Percentiles rank a stretch among this genome's conserved stretches.
These are phyloP conservation scores for Spisula subtruncata DNA, from an alignment of 2,888 invertebrate genomes.

Conservation along the genomic window DNA sequence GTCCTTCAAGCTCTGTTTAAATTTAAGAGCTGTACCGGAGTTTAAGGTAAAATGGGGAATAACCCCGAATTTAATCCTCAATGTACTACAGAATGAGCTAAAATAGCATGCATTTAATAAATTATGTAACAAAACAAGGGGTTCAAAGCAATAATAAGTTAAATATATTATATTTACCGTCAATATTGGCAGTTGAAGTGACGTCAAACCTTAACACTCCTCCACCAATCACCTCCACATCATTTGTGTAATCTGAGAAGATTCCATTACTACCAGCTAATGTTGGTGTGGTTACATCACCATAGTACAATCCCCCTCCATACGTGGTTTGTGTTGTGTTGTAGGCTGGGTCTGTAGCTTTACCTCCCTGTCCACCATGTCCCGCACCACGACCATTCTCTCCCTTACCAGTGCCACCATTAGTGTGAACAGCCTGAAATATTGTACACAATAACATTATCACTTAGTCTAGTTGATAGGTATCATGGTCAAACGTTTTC, in stretches of 20 bases:
- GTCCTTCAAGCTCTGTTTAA: too few species aligned
- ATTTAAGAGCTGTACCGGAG: too few species aligned
- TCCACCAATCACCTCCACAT: slow-evolving; percentile 68
- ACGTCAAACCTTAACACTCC: slow-evolving; percentile 75
- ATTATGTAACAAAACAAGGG: too few species aligned
- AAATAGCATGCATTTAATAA: too few species aligned
- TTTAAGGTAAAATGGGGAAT: too few species aligned
- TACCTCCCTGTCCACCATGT: slow-evolving; percentile 80
- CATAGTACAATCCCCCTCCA: slow-evolving; percentile 75
- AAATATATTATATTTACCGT: slow-evolving; percentile 68
- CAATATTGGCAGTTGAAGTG: slow-evolving; percentile 64
- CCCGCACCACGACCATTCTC: slow-evolving; percentile 77
- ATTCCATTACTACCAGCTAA: slow-evolving; percentile 74
- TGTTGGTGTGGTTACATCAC: slow-evolving; percentile 67
- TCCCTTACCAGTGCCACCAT: slow-evolving; percentile 72
- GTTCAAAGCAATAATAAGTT: too few species aligned
- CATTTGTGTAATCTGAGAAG: slow-evolving; percentile 45
- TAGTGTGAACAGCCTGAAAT: slow-evolving; percentile 62
- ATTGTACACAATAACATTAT: background rate
- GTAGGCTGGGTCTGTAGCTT: slow-evolving; percentile 30
- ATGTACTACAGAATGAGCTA: too few species aligned
- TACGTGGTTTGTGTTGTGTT: slow-evolving; percentile 1
- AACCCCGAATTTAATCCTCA: too few species aligned
- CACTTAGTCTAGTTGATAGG: background rate
- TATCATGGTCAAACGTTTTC: background rate